Evolutionary conservation across 2,888 invertebrate species (phyloP).

Genomic region (Parnassius apollo): DNA sequence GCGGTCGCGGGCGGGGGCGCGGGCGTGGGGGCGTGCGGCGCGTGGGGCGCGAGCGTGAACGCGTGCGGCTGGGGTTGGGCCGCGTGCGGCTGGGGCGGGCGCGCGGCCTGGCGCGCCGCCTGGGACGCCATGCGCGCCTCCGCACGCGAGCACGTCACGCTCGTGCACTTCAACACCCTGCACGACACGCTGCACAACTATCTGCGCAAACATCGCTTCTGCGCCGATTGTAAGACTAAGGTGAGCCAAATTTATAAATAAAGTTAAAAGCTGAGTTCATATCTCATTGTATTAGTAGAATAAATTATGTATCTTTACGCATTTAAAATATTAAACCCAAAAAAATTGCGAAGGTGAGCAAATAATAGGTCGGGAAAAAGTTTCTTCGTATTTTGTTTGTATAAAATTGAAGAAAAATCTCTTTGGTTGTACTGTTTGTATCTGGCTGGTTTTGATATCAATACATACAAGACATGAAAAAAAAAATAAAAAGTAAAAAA

Average conservation of each 20-base stretch:
- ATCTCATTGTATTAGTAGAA: too few relatives aligned
- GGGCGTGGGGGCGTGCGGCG: constrained; percentile 79
- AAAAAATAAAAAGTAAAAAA: too few relatives aligned
- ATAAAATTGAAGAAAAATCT: too few relatives aligned
- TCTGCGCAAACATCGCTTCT: constrained; percentile 95
- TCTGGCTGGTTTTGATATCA: too few relatives aligned
- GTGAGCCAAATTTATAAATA: constrained; percentile 61
- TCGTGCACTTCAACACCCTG: constrained; percentile 91
- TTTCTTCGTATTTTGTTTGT: too few relatives aligned
- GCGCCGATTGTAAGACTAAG: constrained; percentile 95
- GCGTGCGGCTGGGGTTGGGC: constrained; percentile 91
- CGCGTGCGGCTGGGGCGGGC: constrained; percentile 83
- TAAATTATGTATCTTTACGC: too few relatives aligned
- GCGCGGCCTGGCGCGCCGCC: constrained; percentile 89
- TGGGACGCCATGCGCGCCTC: constrained; percentile 92
- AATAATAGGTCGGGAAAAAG: too few relatives aligned
- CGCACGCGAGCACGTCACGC: constrained; percentile 91
- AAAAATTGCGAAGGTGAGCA: too few relatives aligned
- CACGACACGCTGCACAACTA: constrained; percentile 94
- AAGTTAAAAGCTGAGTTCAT: too few relatives aligned
- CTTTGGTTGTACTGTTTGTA: too few relatives aligned
- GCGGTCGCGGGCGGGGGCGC: constrained; percentile 81
- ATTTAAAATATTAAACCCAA: too few relatives aligned
- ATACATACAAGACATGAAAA: too few relatives aligned
- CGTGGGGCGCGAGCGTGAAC: constrained; percentile 77